phyloP scores from a whole-genome alignment of 2,797 vertebrate species.

The Distichodus sexfasciatus region DNA sequence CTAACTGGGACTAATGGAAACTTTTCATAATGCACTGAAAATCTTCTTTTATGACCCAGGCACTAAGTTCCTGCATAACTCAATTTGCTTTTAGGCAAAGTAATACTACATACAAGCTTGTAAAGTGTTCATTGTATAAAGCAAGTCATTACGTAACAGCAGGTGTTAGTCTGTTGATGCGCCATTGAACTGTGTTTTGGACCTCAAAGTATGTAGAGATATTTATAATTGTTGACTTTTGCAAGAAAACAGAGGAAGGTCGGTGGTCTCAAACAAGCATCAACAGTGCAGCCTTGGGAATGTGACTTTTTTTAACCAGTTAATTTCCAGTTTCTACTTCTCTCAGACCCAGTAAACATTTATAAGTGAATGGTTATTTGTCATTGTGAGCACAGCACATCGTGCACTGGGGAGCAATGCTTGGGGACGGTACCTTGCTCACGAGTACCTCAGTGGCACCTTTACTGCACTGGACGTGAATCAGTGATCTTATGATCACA shows the following conservation, averaged over 20 bases:
- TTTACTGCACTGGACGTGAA: no score
- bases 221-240: constrained; percentile 30
- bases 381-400: no score
- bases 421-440: no score
- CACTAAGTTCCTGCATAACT: no score
- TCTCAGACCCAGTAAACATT: constrained; percentile 4
- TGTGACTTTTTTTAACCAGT: background rate
- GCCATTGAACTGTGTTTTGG: background rate
- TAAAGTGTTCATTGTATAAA: background rate
- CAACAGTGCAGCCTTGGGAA: constrained; percentile 3
- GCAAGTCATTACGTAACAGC: background rate
- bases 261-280: constrained; percentile 24
- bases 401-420: no score
- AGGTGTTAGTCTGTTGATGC: constrained; percentile 4
- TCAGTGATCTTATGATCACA: no score
- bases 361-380: no score
- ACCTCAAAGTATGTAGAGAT: constrained; percentile 1
- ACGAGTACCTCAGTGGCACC: no score
- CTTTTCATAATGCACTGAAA: no score
- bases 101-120: no score
- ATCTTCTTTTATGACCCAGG: background rate
- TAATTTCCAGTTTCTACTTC: background rate
- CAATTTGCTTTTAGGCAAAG: no score
- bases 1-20: no score
- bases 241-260: constrained; percentile 25